Base-by-base conservation (phyloP, 2,797 vertebrate genomes). In the Sebastes goodei region DNA sequence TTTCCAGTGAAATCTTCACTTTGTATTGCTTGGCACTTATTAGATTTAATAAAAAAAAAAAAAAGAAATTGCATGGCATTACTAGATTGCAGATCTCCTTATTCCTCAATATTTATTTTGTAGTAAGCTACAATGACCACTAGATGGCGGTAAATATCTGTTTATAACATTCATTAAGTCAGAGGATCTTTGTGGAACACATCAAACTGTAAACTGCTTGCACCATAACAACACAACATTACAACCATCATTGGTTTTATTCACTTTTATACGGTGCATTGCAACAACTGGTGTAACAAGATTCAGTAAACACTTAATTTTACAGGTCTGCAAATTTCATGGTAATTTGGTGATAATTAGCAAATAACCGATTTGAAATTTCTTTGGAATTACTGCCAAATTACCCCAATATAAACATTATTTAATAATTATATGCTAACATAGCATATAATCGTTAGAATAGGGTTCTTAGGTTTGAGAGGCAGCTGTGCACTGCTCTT, bases 1-100 rank as follows among this genome's bases (percentile, higher is more conserved):
- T 74, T 23, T 14, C 33, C 21, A 35, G 17, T 74, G 7, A 69
- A 53, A 21, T 38, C 42, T 84, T 86, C 55, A 76, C 46, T 59
- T 17, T 89, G 72, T 83, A 88, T 75, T 75, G 55, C 86, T 88
- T 89, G 60, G 81, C 88, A 86, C 76, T 88, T 92, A 74, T 65
- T 82, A 72, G 64, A 83, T 86, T 90, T 76, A 89, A 86, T 89
- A 82, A 75, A 86, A 30, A 83, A 81, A 56, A 33, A 0, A 85
- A 77, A 2, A 76, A 38, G 11, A 38, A 42, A 15, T 49, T 82
- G 76, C 76, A 85, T 89, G 74, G 29, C 17, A 71, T 79, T 33
- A 59, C 9, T 53, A 30, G 30, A 25, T 35, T 82, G 5, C 14
- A 72, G 60, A 17, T n/a, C 74, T 53, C 14, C 33, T 57, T 52